Percentiles rank a stretch among this genome's conserved stretches.
Evolutionary conservation across 2,113 vertebrate genomes (phyloP).

Genomic region (Oreocharis arfaki): DNA sequence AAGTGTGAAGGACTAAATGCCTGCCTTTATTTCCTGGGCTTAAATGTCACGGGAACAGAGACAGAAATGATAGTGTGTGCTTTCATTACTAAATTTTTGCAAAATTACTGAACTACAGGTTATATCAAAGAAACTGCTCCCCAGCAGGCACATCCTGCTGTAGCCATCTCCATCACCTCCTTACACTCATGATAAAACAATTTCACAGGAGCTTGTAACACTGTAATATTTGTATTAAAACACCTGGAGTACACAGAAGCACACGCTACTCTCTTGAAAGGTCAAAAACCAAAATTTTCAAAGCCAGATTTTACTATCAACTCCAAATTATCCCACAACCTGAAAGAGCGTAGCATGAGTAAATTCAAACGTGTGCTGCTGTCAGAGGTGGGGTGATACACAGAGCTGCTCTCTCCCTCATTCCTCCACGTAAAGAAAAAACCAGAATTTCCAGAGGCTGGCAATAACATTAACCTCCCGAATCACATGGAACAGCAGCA

Average conservation of each 20-base stretch:
- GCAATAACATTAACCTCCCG: rapidly evolving
- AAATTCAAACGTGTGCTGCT: background rate
- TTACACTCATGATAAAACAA: background rate
- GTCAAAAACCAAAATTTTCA: background rate
- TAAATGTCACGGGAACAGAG: background rate
- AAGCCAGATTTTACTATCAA: background rate
- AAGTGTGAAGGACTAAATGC: background rate
- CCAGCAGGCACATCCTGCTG: background rate
- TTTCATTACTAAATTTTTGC: background rate
- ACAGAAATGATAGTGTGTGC: background rate
- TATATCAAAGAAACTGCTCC: background rate
- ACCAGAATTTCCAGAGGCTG: background rate
- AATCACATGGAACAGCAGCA: rapidly evolving
- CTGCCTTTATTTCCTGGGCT: constrained; percentile 8
- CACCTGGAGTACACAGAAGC: background rate
- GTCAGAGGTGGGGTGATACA: background rate
- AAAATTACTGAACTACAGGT: background rate
- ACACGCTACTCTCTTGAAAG: background rate
- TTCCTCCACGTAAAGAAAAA: background rate
- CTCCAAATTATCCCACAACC: background rate
- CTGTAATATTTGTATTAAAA: background rate
- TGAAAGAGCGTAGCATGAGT: background rate
- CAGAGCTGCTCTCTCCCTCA: background rate
- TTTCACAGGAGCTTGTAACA: background rate
- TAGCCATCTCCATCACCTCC: background rate